Percentiles rank a stretch among this genome's conserved stretches.
Conservation (phyloP, 1,140 invertebrate species). For the Penaeus japonicus region DNA sequence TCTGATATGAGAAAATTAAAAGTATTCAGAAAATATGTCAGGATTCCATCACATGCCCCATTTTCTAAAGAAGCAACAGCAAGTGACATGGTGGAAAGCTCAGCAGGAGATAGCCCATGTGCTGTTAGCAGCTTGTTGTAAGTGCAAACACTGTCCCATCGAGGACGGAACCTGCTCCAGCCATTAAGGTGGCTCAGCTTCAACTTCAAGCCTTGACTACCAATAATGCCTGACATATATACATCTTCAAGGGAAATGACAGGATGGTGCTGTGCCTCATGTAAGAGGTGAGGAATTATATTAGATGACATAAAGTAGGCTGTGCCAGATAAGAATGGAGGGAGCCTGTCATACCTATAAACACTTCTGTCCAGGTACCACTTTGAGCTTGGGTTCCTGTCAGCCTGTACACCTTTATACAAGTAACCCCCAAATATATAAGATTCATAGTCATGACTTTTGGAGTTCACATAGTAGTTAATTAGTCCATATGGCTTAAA, state of each 20-base stretch:
- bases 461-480: constrained; percentile 43
- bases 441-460: constrained; percentile 55
- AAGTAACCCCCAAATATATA: constrained; percentile 56
- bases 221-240: constrained; percentile 65
- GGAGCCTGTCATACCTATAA: constrained; percentile 58
- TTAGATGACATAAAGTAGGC: constrained; percentile 60
- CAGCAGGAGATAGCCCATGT: constrained; percentile 34
- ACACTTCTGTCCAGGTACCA: constrained; percentile 41
- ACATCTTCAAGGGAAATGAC: constrained; percentile 66
- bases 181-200: constrained; percentile 25
- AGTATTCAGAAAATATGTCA: not conserved
- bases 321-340: constrained; percentile 61
- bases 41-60: not conserved
- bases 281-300: constrained; percentile 57
- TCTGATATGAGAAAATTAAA: not conserved
- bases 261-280: constrained; percentile 58
- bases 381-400: constrained; percentile 39
- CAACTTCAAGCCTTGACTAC: constrained; percentile 8
- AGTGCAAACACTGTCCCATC: constrained; percentile 15
- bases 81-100: not conserved
- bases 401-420: constrained; percentile 34
- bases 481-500: constrained; percentile 32
- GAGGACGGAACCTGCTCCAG: constrained; percentile 26
- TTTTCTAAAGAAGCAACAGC: not conserved
- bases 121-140: constrained; percentile 10